Base-by-base conservation (phyloP, 2,888 invertebrate species). In the Brachyopa scutellaris region DNA sequence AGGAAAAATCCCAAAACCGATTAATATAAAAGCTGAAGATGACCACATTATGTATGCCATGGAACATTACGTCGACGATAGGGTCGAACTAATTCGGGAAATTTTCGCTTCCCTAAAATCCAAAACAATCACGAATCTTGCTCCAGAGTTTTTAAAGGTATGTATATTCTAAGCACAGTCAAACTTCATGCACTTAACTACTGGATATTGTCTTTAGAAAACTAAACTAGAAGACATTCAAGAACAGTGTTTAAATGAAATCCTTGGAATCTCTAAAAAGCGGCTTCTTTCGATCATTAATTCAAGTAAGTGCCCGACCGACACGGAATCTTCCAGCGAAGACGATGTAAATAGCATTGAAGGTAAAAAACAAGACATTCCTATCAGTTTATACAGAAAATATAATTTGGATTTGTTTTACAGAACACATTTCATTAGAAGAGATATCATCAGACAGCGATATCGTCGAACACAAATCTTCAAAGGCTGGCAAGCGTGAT, bases 251-350 rank as follows among this genome's bases (percentile, higher is more conserved):
- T 89, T 93, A 0, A 93, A 93, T 85, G 93, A 93, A 89, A 91
- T 93, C 53, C 87, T 93, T 1, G 93, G 93, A 0, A 92, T 93
- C 66, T 93, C 93, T 23, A 93, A 92, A 0, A 93, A 93, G 84
- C 91, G 93, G 0, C 89, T 93, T 0, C 90, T 91, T 29, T 92
- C 93, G 0, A 91, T 93, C 7, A 90, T 93, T 53, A 87, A 87
- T 11, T 87, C 86, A n/a, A 87, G 88, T 0, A 87, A 87, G 23
- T 91, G 91, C 64, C 91, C 91, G 2, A 87, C 89, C 0, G 91
- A 91, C 61, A 90, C 91, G 0, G 91, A 91, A 55, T 88, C 89
- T 11, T 90, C 90, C 0, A 86, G 87, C 13, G 90, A 90, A 51
- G 90, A 90, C 0, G 91, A 91, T 85, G 88, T 89, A 0, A 86